phyloP scores from a whole-genome alignment of 1,140 invertebrate genomes.

The Daktulosphaira vitifoliae region DNA sequence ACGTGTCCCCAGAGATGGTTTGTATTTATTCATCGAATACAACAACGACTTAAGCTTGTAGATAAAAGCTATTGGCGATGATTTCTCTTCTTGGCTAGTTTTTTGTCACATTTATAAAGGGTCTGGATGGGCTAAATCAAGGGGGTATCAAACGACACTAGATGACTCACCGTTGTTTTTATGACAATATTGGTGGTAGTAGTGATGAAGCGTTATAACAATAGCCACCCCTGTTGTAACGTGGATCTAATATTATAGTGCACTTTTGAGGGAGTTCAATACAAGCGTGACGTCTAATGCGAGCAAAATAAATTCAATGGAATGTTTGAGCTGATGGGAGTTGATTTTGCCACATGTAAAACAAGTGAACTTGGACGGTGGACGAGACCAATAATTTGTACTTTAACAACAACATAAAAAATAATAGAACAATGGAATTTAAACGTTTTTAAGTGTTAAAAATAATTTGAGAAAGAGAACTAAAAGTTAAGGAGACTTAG shows the following conservation, averaged over 20 bases:
- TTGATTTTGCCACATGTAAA: too few relatives aligned
- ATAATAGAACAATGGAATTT: too few relatives aligned
- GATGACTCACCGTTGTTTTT: constrained; percentile 30
- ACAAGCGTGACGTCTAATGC: too few relatives aligned
- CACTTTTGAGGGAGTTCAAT: not conserved
- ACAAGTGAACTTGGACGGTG: too few relatives aligned
- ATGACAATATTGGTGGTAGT: not conserved
- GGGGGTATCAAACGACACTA: not conserved
- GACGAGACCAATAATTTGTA: too few relatives aligned
- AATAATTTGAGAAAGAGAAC: too few relatives aligned
- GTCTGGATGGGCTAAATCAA: not conserved
- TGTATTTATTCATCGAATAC: not conserved
- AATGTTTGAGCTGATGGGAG: too few relatives aligned
- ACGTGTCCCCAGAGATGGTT: constrained; percentile 6
- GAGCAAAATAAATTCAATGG: too few relatives aligned
- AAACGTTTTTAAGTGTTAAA: too few relatives aligned
- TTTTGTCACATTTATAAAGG: too few relatives aligned
- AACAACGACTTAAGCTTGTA: not conserved
- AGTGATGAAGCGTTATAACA: not conserved
- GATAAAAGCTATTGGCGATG: not conserved
- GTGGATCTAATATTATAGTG: not conserved
- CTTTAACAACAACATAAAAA: too few relatives aligned
- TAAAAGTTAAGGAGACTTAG: too few relatives aligned
- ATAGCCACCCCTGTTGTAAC: not conserved
- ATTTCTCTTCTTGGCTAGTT: not conserved